Conservation (phyloP, 2,797 vertebrate genomes). For the Oreochromis mossambicus region DNA sequence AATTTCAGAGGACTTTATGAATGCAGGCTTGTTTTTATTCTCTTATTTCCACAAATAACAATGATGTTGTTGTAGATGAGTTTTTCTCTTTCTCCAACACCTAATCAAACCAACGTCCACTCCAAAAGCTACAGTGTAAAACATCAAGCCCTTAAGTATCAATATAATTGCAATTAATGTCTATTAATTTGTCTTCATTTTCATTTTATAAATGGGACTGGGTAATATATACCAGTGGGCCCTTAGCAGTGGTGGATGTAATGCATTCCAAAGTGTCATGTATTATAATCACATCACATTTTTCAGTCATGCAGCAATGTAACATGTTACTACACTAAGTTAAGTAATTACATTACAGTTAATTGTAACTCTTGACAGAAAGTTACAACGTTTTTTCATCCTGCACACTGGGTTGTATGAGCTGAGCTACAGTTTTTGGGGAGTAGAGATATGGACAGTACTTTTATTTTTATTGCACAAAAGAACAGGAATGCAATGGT, state of each 20-base stretch:
- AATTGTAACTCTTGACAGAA: neutral
- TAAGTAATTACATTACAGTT: neutral
- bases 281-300: neutral
- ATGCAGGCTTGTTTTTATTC: neutral
- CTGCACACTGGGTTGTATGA: neutral
- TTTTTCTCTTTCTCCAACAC: neutral
- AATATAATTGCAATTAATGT: neutral
- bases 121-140: neutral
- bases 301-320: neutral
- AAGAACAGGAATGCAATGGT: neutral
- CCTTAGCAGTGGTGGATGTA: neutral
- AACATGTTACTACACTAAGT: neutral
- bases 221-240: neutral
- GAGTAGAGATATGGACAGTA: accelerated
- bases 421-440: neutral
- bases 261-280: accelerated
- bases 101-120: neutral
- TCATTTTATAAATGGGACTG: neutral
- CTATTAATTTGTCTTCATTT: neutral
- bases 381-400: neutral
- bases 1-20: slow-evolving; percentile 1
- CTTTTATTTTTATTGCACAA: neutral
- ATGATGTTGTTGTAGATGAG: neutral
- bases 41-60: neutral
- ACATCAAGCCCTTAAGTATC: neutral